Percentiles rank a stretch among this genome's conserved stretches.
Evolutionary conservation across 2,113 vertebrate genomes (phyloP).

Genomic region (Eptesicus fuscus): DNA sequence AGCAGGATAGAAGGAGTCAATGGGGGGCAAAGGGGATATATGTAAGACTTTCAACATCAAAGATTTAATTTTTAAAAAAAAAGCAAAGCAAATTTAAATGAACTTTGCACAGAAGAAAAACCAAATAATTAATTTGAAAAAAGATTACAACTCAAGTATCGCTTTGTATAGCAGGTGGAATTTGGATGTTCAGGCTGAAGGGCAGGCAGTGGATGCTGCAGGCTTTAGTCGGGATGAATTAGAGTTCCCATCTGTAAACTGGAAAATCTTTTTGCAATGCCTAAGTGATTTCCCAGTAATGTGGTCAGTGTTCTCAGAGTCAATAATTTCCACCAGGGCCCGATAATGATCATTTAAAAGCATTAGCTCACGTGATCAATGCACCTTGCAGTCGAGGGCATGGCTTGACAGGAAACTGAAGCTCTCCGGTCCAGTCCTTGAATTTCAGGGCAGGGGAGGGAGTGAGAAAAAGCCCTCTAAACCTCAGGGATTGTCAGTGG

Average conservation of each 20-base stretch:
- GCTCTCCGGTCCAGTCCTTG: background rate
- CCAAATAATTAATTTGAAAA: background rate
- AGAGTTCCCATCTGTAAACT: background rate
- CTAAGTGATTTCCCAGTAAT: conserved; percentile 56
- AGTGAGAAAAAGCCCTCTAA: background rate
- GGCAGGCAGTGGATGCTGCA: background rate
- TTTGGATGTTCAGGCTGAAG: background rate
- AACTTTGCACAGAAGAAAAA: background rate
- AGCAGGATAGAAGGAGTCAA: too few relatives aligned
- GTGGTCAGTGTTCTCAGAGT: conserved; percentile 31
- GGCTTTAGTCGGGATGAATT: conserved; percentile 29
- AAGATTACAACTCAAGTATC: background rate
- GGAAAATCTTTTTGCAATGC: conserved; percentile 41
- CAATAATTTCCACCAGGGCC: conserved; percentile 55
- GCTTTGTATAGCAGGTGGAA: background rate
- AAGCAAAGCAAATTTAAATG: background rate
- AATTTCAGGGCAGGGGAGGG: background rate
- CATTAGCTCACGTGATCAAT: conserved; percentile 14
- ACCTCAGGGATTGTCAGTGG: background rate
- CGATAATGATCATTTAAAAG: conserved; percentile 69
- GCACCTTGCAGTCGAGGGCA: background rate
- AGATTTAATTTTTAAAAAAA: background rate
- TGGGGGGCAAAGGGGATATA: too few relatives aligned
- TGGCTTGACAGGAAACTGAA: conserved; percentile 25
- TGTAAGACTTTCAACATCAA: too few relatives aligned